Evolutionary conservation across 2,888 invertebrate species (phyloP).

Genomic region (Iselma pallidipennis): DNA sequence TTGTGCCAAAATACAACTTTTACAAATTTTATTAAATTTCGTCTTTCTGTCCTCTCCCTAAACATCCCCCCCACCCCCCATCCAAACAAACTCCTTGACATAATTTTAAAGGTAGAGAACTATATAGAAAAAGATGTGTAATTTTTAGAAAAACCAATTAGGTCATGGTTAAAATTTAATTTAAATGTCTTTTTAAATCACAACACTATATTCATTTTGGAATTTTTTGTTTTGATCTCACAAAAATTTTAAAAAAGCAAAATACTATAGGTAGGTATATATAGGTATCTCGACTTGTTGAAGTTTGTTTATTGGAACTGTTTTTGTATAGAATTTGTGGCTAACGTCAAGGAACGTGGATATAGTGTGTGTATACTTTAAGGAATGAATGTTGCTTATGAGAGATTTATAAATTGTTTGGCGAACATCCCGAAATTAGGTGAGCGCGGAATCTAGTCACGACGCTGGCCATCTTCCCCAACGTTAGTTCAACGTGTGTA

Average conservation of each 20-base stretch:
- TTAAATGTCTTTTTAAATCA: no score
- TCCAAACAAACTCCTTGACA: no score
- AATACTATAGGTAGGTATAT: no score
- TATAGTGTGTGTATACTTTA: conserved; percentile 15
- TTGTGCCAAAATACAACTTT: conserved; percentile 42
- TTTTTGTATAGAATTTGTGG: background rate
- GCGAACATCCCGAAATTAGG: conserved; percentile 42
- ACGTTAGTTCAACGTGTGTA: conserved; percentile 33
- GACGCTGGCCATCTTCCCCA: conserved; percentile 35
- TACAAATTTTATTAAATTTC: conserved; percentile 27
- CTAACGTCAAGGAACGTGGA: background rate
- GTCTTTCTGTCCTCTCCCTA: conserved; percentile 5
- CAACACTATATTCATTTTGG: no score
- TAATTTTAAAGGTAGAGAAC: no score
- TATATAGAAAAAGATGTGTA: no score
- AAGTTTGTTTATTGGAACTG: background rate
- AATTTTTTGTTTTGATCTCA: no score
- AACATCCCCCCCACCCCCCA: no score
- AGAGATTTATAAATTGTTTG: conserved; percentile 41
- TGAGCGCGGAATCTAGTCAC: conserved; percentile 38
- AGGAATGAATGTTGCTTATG: conserved; percentile 30
- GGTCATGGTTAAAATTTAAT: no score
- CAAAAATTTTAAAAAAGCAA: no score
- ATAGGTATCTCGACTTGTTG: no score
- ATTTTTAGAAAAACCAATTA: no score